Base-by-base conservation (phyloP, 64 coral and sea anemone genomes). In the Dendrophyllia cribrosa region DNA sequence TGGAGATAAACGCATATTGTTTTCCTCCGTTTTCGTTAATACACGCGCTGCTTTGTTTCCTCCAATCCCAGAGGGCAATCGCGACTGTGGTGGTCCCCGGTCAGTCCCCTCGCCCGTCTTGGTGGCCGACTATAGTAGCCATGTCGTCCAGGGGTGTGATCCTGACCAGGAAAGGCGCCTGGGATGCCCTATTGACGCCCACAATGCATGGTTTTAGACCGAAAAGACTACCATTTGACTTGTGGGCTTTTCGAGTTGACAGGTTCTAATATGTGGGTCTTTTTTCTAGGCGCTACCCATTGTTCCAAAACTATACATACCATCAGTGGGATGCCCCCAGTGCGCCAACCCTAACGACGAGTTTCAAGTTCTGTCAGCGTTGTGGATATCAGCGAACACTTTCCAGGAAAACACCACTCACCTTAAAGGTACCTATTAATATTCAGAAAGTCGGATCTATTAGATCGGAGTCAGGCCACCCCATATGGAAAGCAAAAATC, bases 301-400 rank as follows among this genome's bases (percentile, higher is more conserved):
- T 45, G 78, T 72, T 16, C 5, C 78, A 15, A 66, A 59, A 19
- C 22, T 86, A 80, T 92, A 16, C 20, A 9, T 92, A 19, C 79
- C 79, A 13, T 80, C 88, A 14, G 78, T 92, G 16, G 15, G 25
- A 3, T 92, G 90, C 69, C 90, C 90, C 17, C 17, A 26, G 21
- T 92, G 79, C 58, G 0, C 47, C 48, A 86, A 85, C 70, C 66
- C 81, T 26, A 92, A 92, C 34, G 71, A 76, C 69, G 56, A 84
- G 0, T 22, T 92, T 92, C 44, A 70, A 70, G 24, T 92, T 92
- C 43, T 92, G 90, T 66, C 79, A 92, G 21, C 44, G 46, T 70
- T 92, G 90, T 76, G 90, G 90, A n/a, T 85, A 92, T 47, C 12
- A 63, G 58, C 66, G 90, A 6, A 49, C 51, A 61, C 22, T 34